Conservation (phyloP, 2,797 vertebrate species). For the Sebastes cheni region DNA sequence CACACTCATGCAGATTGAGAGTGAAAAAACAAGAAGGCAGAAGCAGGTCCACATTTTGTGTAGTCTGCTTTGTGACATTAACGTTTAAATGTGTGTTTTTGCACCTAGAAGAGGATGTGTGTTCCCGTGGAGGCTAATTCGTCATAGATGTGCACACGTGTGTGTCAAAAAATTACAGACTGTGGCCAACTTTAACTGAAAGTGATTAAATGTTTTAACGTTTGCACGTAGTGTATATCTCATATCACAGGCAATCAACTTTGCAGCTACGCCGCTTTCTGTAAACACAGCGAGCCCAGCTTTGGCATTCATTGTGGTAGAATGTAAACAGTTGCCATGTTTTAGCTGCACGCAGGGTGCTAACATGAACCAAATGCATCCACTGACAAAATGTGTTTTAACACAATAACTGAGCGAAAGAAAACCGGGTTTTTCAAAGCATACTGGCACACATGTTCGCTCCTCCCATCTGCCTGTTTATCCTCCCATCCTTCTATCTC, state of each 20-base stretch:
- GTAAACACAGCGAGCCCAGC: constrained; percentile 7
- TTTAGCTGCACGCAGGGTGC: constrained; percentile 23
- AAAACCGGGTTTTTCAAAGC: constrained; percentile 40
- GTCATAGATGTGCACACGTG: background rate
- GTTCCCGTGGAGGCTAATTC: background rate
- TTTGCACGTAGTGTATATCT: constrained; percentile 20
- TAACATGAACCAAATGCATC: constrained; percentile 44
- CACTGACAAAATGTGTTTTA: constrained; percentile 33
- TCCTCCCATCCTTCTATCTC: constrained; percentile 80
- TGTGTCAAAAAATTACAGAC: background rate
- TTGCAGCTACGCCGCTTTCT: background rate
- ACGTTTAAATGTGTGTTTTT: background rate
- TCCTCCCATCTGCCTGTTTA: constrained; percentile 63
- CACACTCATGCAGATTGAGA: constrained; percentile 24
- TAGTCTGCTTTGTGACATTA: background rate
- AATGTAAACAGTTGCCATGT: constrained; percentile 21
- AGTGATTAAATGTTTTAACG: constrained; percentile 15
- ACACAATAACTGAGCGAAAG: constrained; percentile 7
- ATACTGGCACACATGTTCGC: background rate
- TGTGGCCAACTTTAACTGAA: constrained; percentile 10
- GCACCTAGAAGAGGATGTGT: background rate
- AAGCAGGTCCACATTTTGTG: background rate
- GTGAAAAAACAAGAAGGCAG: background rate
- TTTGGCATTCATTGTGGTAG: constrained; percentile 12
- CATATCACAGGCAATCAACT: constrained; percentile 22